Base-by-base conservation (phyloP, 2,113 vertebrate species). In the Hipposideros armiger region DNA sequence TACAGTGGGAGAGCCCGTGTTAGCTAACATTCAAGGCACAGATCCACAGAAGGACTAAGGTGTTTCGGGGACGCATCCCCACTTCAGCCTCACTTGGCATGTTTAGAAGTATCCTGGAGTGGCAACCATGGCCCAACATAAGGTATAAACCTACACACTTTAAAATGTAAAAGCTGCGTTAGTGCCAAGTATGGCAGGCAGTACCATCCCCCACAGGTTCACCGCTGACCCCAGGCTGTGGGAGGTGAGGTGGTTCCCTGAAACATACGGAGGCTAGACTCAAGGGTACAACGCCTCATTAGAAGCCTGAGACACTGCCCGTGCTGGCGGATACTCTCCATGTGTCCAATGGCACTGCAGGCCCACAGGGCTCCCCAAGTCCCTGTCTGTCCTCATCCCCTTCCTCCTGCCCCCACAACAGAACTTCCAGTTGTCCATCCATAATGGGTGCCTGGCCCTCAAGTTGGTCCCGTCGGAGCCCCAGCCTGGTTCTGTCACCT, bases 281-380 rank as follows among this genome's bases (percentile, higher is more conserved):
- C 28, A 47, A 4, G 60, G 30, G 66, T 50, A 50, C 10, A 50
- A 50, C 13, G 64, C 30, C n/a, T 77, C 32, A 11, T n/a, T 26
- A 32, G 32, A 32, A 13, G 22, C 17, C 47, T 0, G 7, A 28
- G 64, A 42, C 4, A 4, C 52, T 32, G 4, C 40, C 10, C 0
- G 0, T 0, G 22, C 14, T 3, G 4, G 19, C 52, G 36, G 36
- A 36, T 22, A 2, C 19, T 26, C 26, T 42, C 45, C 20, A 8
- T 5, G 19, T 5, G 14, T 47, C 54, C 2, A 10, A 45, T 26
- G 36, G 50, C 60, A 36, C 16, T 22, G 10, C 3, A 80, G 84
- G 60, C 47, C 17, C 87, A 11, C 11, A 3, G 72, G 45, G 19
- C 2, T 67, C 26, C 36, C 54, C 45, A 19, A 32, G n/a, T 42